A percentile compares a stretch with the other conserved stretches of the same genome.
Conservation (phyloP, 1,140 invertebrate genomes). For the Helicoverpa zea region DNA sequence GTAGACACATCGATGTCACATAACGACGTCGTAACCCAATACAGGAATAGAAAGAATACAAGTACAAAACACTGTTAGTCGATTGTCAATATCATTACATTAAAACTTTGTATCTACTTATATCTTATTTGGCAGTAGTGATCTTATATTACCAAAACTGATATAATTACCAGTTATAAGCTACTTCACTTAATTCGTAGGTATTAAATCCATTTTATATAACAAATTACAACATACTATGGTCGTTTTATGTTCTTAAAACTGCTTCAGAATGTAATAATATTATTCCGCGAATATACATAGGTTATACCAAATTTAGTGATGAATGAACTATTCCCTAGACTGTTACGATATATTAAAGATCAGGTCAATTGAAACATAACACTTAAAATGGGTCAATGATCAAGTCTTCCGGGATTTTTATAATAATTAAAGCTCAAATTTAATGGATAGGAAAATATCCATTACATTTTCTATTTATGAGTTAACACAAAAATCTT, state of each 20-base stretch:
- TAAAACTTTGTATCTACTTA: slow-evolving; percentile 83
- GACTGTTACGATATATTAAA: slow-evolving; percentile 59
- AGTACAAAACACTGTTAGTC: slow-evolving; percentile 77
- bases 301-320: slow-evolving; percentile 72
- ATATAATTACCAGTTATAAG: slow-evolving; percentile 66
- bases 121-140: slow-evolving; percentile 80
- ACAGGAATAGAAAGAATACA: slow-evolving; percentile 68
- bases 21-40: slow-evolving; percentile 45
- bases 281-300: slow-evolving; percentile 67
- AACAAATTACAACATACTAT: slow-evolving; percentile 80
- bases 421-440: slow-evolving; percentile 85
- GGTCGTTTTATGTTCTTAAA: slow-evolving; percentile 68
- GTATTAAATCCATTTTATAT: slow-evolving; percentile 70
- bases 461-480: slow-evolving; percentile 63
- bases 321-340: slow-evolving; percentile 65
- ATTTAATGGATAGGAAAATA: slow-evolving; percentile 74
- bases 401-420: slow-evolving; percentile 72
- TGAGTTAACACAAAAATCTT: slow-evolving; percentile 66
- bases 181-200: slow-evolving; percentile 76
- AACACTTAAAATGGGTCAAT: slow-evolving; percentile 61
- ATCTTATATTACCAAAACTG: slow-evolving; percentile 72
- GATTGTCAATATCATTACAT: slow-evolving; percentile 73
- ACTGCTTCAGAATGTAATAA: slow-evolving; percentile 66
- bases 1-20: slow-evolving; percentile 56
- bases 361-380: slow-evolving; percentile 58